A percentile compares a stretch with the other conserved stretches of the same genome.
phyloP scores from a whole-genome alignment of 92 coral and sea anemone species.

The Porites divaricata region DNA sequence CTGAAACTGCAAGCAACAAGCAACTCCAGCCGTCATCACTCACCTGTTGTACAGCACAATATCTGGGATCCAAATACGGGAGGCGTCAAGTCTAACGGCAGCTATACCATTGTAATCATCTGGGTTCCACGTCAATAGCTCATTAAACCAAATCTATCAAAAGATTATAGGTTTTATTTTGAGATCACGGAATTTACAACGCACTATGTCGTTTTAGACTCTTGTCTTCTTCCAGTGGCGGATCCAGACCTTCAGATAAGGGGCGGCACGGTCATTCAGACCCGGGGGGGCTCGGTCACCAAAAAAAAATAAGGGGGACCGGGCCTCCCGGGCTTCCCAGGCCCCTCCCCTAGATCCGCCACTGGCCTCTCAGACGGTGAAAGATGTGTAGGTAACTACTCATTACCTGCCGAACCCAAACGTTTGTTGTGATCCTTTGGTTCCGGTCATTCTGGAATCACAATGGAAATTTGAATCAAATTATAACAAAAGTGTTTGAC shows the following conservation, averaged over 20 bases:
- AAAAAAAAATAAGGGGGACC: too few species aligned
- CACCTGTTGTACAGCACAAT: conserved; percentile 96
- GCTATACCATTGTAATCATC: conserved; percentile 63
- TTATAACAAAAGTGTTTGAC: neutral
- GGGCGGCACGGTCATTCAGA: too few species aligned
- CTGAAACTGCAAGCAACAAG: too few species aligned
- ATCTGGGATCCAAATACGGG: conserved; percentile 93
- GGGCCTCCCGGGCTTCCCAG: too few species aligned
- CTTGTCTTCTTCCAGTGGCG: too few species aligned
- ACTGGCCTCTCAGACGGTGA: too few species aligned
- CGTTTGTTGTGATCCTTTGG: conserved; percentile 93
- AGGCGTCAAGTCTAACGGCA: conserved; percentile 82
- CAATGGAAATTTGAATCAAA: neutral
- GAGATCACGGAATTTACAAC: neutral
- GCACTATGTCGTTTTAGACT: neutral
- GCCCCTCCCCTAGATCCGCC: too few species aligned
- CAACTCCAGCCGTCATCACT: neutral
- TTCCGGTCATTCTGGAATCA: conserved; percentile 81
- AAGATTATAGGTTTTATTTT: neutral
- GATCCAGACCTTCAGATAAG: too few species aligned
- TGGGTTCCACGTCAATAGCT: conserved; percentile 86
- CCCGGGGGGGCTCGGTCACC: too few species aligned
- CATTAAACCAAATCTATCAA: conserved; percentile 82
- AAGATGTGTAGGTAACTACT: too few species aligned
- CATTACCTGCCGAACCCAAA: conserved; percentile 95